Evolutionary conservation across 30 jellyfish, hydroid and myxozoan genomes (phyloP).

Genomic region (Mastigias papua): DNA sequence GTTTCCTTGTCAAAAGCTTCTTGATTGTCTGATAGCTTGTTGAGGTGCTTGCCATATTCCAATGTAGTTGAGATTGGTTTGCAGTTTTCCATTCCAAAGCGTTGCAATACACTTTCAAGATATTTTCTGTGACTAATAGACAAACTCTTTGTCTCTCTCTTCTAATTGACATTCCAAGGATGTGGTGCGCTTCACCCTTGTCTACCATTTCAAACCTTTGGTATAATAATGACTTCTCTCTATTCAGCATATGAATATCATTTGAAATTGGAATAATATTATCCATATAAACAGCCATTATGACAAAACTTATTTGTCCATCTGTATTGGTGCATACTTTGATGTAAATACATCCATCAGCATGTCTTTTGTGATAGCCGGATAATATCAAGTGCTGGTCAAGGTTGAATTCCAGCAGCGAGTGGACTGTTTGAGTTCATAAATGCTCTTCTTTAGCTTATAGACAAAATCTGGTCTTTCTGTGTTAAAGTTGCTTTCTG

Average conservation of each 20-base stretch:
- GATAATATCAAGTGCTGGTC: constrained; percentile 40
- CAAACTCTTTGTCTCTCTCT: not conserved
- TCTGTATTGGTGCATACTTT: constrained; percentile 31
- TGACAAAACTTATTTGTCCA: constrained; percentile 29
- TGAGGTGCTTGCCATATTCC: constrained; percentile 18
- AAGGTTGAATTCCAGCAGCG: constrained; percentile 60
- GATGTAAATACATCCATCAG: constrained; percentile 29
- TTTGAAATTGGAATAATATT: constrained; percentile 48
- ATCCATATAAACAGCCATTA: constrained; percentile 53
- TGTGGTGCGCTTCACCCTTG: constrained; percentile 32
- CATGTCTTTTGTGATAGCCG: constrained; percentile 27
- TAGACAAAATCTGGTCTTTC: constrained; percentile 61
- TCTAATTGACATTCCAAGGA: constrained; percentile 42
- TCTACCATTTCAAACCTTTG: constrained; percentile 30
- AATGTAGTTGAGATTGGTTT: constrained; percentile 59
- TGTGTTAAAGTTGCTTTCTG: constrained; percentile 54
- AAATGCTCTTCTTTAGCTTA: constrained; percentile 55
- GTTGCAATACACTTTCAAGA: constrained; percentile 4
- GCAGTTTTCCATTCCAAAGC: constrained; percentile 49
- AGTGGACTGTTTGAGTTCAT: constrained; percentile 71
- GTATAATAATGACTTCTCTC: not conserved
- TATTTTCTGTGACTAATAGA: constrained; percentile 14
- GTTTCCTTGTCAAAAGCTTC: not conserved
- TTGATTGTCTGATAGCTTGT: not conserved
- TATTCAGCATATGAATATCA: not conserved